Evolutionary conservation across 2,888 invertebrate genomes (phyloP), one percentile per base, ranked within the genome.

Genomic region (Heliconius ethilla): DNA sequence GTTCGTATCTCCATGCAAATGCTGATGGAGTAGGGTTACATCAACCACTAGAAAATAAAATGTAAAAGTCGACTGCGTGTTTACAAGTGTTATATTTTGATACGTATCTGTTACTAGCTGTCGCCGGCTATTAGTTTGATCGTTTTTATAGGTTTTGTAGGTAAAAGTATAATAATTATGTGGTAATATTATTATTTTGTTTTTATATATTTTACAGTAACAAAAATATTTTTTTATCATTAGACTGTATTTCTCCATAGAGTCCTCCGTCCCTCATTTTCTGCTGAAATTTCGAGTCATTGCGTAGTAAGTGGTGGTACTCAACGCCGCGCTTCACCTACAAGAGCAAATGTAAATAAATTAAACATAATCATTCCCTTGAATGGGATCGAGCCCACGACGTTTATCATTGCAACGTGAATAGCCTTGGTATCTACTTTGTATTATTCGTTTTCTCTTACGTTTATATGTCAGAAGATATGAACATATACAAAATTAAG

Each of bases 21-120:
- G 66, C 73, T 45, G 59, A 77, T n/a, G 66, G 66, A 27, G 22
- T 69, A 3, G 7, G 29, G 62, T 67, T 62, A 59, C 51, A n/a
- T 73, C 40, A 1, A 33, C 74, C 27, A 45, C 29, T 74, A 37
- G 73, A 73, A 62, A 62, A 74, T 74, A 72, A 40, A 40, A 76
- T 72, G 65, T 66, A 66, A 72, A 72, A 55, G 27, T 13, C 37
- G 22, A 22, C 22, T 37, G 25, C 33, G 5, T 74, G 63, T 74
- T 62, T 45, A 74, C 25, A 63, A 29, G 63, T 63, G 37, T 63
- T 37, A 40, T 63, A 63, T 63, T 63, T 74, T 74, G 37, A 63
- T 74, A 25, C 63, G 33, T 40, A 63, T 74, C 63, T 40, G 37
- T 63, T 69, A 25, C 69, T 27, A 4, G 27, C 27, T 40, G 62